phyloP scores from a whole-genome alignment of 2,797 vertebrate genomes.

The Peromyscus melanophrys region DNA sequence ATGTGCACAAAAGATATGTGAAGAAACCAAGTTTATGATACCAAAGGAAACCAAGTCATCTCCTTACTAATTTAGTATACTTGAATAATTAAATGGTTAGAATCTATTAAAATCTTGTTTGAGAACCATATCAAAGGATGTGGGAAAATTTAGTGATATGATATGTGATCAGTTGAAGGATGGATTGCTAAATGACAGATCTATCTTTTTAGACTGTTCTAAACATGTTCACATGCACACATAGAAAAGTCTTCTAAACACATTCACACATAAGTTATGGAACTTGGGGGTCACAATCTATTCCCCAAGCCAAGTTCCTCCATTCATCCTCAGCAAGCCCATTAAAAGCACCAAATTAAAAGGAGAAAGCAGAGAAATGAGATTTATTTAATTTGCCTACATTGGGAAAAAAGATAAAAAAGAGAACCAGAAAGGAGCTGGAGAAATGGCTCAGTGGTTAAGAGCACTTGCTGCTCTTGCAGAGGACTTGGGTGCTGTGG shows the following conservation, averaged over 20 bases:
- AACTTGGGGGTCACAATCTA: not conserved
- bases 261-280: not conserved
- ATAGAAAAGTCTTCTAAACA: not conserved
- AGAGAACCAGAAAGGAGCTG: not conserved
- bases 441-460: too few species aligned
- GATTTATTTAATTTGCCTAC: not conserved
- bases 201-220: not conserved
- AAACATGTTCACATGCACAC: not conserved
- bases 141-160: not conserved
- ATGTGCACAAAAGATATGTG: not conserved
- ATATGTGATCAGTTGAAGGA: not conserved
- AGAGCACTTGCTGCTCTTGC: too few species aligned
- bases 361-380: not conserved
- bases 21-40: not conserved
- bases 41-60: not conserved
- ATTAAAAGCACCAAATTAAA: not conserved
- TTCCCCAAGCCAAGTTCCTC: not conserved
- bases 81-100: not conserved
- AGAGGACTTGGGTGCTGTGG: too few species aligned
- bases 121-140: not conserved
- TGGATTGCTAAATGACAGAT: not conserved
- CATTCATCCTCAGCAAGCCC: not conserved
- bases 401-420: not conserved
- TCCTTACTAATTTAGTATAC: not conserved
- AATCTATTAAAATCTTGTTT: slow-evolving; percentile 12